Percentiles rank a stretch among this genome's conserved stretches.
phyloP scores from a whole-genome alignment of 2,888 invertebrate species.

The Stenolophus ochropezus region DNA sequence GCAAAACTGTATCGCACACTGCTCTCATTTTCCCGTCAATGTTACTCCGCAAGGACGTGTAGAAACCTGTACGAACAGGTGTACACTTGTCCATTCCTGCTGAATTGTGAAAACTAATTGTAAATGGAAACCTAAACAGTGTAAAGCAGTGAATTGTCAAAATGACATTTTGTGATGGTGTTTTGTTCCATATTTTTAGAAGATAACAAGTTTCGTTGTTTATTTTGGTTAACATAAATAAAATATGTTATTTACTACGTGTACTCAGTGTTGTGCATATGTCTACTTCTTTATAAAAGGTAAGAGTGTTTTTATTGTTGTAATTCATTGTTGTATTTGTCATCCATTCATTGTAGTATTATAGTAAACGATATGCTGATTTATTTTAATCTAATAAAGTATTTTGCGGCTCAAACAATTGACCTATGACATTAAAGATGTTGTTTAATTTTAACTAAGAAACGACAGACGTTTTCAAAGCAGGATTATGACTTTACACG shows the following conservation, averaged over 20 bases:
- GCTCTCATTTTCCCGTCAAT: slow-evolving; percentile 38
- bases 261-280: not conserved
- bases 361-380: not conserved
- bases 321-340: too few relatives aligned
- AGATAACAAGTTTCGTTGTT: slow-evolving; percentile 23
- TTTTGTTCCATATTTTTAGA: slow-evolving; percentile 22
- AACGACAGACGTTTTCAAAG: slow-evolving; percentile 14
- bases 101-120: not conserved
- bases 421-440: slow-evolving; percentile 42
- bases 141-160: slow-evolving; percentile 14
- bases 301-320: slow-evolving; percentile 1
- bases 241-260: slow-evolving; percentile 15
- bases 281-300: not conserved
- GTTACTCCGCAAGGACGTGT: slow-evolving; percentile 38
- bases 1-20: slow-evolving; percentile 49
- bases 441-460: not conserved
- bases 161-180: not conserved
- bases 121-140: not conserved
- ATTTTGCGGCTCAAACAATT: slow-evolving; percentile 34
- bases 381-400: not conserved
- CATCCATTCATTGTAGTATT: not conserved
- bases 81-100: not conserved
- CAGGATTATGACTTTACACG: not conserved
- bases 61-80: slow-evolving; percentile 41
- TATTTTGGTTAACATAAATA: not conserved